Percentiles rank a stretch among this genome's conserved stretches.
Evolutionary conservation across 2,113 vertebrate genomes (phyloP).

Genomic region (Tychaedon coryphoeus): DNA sequence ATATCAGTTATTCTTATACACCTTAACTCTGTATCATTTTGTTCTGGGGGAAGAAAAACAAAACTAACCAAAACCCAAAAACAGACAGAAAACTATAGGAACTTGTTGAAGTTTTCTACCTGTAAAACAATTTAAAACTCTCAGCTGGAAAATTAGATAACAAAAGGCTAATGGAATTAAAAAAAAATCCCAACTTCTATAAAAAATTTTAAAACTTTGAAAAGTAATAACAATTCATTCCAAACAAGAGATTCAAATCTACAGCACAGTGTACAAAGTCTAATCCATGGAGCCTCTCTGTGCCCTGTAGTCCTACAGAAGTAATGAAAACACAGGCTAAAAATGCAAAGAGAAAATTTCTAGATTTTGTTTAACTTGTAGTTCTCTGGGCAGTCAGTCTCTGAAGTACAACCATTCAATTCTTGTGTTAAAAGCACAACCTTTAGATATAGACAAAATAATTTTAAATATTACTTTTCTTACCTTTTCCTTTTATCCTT

Average conservation of each 20-base stretch:
- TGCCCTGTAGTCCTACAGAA: not conserved
- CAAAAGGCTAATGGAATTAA: not conserved
- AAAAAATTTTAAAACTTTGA: not conserved
- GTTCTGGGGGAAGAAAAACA: fast-evolving
- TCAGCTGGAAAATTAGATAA: not conserved
- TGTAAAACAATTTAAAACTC: not conserved
- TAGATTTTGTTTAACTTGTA: slow-evolving; percentile 5
- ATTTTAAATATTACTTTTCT: not conserved
- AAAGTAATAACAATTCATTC: not conserved
- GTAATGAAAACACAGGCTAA: not conserved
- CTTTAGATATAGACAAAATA: not conserved
- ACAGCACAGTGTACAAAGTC: not conserved
- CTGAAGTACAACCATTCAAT: not conserved
- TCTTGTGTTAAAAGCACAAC: not conserved
- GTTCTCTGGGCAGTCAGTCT: not conserved
- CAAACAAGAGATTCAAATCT: not conserved
- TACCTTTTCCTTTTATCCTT: not conserved
- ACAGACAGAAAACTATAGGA: fast-evolving
- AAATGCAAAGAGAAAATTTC: not conserved
- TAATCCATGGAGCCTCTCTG: not conserved
- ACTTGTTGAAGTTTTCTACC: not conserved
- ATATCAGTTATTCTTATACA: not conserved
- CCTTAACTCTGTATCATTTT: not conserved
- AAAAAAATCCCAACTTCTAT: not conserved
- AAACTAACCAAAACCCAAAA: not conserved